Conservation (phyloP, 2,797 vertebrate species). For the Sebastes flavidus region DNA sequence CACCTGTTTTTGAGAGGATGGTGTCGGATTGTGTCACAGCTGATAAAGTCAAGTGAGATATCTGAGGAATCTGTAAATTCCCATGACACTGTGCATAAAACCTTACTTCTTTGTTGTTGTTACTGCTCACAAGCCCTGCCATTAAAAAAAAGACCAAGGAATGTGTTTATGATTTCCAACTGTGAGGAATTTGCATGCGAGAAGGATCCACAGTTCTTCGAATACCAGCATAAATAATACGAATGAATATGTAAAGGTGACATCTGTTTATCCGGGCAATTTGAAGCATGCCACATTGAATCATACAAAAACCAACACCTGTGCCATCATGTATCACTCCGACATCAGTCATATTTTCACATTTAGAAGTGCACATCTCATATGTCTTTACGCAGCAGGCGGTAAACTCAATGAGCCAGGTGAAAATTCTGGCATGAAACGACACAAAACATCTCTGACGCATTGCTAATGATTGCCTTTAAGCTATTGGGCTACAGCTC, state of each 20-base stretch:
- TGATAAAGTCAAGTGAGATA: slow-evolving; percentile 9
- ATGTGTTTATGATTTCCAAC: slow-evolving; percentile 17
- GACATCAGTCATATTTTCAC: not conserved
- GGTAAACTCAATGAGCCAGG: not conserved
- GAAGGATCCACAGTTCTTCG: not conserved
- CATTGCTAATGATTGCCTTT: not conserved
- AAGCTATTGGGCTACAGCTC: not conserved
- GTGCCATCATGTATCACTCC: not conserved
- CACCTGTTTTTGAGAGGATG: slow-evolving; percentile 27
- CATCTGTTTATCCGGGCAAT: slow-evolving; percentile 1
- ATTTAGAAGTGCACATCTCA: not conserved
- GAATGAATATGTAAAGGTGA: slow-evolving; percentile 1
- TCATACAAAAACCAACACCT: not conserved
- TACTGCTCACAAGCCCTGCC: not conserved
- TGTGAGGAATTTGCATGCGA: slow-evolving; percentile 16
- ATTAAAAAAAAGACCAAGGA: not conserved
- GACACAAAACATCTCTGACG: not conserved
- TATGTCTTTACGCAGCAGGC: not conserved
- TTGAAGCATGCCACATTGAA: not conserved
- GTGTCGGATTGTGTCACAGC: slow-evolving; percentile 19
- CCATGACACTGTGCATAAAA: not conserved
- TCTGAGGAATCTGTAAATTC: slow-evolving; percentile 5
- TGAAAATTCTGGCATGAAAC: not conserved
- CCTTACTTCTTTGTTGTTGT: not conserved
- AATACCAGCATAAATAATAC: slow-evolving; percentile 1